Evolutionary conservation across 2,113 vertebrate genomes (phyloP).

Genomic region (Vulpes lagopus): DNA sequence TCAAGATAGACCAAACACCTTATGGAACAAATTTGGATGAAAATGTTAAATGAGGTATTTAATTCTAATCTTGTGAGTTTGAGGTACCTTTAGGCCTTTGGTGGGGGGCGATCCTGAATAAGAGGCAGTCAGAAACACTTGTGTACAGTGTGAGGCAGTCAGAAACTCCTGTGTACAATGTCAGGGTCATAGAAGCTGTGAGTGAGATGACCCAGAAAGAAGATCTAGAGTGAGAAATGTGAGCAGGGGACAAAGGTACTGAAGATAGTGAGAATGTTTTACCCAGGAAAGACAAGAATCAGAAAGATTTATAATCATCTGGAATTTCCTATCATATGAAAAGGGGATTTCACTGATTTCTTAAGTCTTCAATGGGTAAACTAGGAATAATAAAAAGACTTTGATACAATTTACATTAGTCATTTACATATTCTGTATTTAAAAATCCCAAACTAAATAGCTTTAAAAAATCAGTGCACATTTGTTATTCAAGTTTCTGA

Average conservation of each 20-base stretch:
- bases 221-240: not conserved
- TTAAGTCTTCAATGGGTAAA: not conserved
- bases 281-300: not conserved
- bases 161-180: not conserved
- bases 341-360: not conserved
- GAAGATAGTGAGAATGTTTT: not conserved
- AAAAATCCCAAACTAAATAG: not conserved
- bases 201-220: not conserved
- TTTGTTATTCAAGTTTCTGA: not conserved
- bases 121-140: not conserved
- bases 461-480: not conserved
- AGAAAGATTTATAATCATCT: not conserved
- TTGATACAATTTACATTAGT: not conserved
- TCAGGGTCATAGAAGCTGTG: not conserved
- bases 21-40: not conserved
- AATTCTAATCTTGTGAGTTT: not conserved
- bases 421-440: not conserved
- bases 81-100: not conserved
- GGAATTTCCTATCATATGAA: not conserved
- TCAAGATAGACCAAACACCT: not conserved
- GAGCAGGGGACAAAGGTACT: not conserved
- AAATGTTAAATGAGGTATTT: not conserved
- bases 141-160: not conserved
- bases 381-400: constrained; percentile 37
- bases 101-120: not conserved